Evolutionary conservation across 2,797 vertebrate species (phyloP).

Genomic region (Rachycentron canadum): DNA sequence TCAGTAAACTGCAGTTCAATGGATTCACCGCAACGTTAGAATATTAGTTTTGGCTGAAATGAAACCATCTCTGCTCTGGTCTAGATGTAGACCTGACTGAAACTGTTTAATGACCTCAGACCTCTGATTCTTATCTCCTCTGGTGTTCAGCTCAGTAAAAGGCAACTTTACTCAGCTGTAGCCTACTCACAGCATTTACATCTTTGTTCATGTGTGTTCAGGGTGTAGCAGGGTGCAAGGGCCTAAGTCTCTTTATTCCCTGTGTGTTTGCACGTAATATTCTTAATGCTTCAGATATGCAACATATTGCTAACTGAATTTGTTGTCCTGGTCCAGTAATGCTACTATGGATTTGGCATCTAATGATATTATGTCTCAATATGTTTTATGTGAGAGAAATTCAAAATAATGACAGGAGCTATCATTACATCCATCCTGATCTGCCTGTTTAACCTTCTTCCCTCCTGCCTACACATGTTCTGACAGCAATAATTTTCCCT

Average conservation of each 20-base stretch:
- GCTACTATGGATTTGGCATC: neutral
- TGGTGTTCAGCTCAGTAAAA: neutral
- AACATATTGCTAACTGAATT: neutral
- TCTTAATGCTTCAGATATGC: neutral
- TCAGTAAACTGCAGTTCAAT: neutral
- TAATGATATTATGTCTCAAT: neutral
- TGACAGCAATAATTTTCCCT: neutral
- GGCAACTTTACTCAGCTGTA: too few species aligned
- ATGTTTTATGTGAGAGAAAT: neutral
- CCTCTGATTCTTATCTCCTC: neutral
- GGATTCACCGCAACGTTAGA: neutral
- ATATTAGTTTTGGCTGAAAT: neutral
- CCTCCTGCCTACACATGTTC: neutral
- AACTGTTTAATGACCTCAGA: neutral
- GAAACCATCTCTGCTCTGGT: neutral
- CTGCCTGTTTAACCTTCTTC: too few species aligned
- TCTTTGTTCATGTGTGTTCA: too few species aligned
- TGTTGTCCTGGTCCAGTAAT: neutral
- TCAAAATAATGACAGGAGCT: neutral
- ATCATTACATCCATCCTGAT: neutral
- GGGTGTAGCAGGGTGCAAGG: neutral
- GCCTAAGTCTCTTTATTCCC: too few species aligned
- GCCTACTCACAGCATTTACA: too few species aligned
- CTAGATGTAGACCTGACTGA: neutral
- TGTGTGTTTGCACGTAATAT: too few species aligned